Percentiles rank a stretch among this genome's conserved stretches.
These are phyloP conservation scores for Zaprionus ornatus DNA, from an alignment of 1,140 invertebrate species.

Conservation along the genomic window DNA sequence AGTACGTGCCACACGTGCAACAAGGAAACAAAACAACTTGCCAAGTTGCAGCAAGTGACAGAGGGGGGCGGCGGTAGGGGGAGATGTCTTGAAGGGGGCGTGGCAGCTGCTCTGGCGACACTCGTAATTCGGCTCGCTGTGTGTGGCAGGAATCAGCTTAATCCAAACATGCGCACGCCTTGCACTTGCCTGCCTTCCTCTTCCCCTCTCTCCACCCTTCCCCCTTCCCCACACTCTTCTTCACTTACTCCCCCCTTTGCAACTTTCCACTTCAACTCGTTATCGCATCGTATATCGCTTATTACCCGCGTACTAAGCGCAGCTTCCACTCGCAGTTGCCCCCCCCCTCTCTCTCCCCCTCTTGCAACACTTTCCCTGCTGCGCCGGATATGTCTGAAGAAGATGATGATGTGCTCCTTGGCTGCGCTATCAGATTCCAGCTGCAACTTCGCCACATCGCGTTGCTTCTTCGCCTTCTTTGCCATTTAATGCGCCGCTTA, in stretches of 20 bases:
- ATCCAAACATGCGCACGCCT: conserved; percentile 48
- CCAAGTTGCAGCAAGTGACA: conserved; percentile 11
- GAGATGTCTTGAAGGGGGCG: not conserved
- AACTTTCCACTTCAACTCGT: conserved; percentile 59
- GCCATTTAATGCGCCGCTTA: conserved; percentile 48
- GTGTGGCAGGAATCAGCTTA: conserved; percentile 48
- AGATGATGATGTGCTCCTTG: conserved; percentile 63
- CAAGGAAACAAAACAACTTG: not conserved
- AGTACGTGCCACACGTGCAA: conserved; percentile 36
- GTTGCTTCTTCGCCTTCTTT: conserved; percentile 8
- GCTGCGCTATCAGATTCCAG: conserved; percentile 72
- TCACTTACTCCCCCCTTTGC: not conserved
- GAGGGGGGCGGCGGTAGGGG: not conserved
- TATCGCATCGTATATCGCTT: conserved; percentile 77
- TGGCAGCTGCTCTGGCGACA: not conserved
- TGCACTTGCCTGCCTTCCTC: not conserved
- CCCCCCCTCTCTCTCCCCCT: not conserved
- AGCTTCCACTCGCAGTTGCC: conserved; percentile 25
- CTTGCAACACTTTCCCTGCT: conserved; percentile 31
- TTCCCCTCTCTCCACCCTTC: not conserved
- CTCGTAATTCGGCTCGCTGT: conserved; percentile 19
- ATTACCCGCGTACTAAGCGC: conserved; percentile 67
- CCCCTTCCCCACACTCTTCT: not conserved
- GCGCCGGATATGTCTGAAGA: conserved; percentile 69
- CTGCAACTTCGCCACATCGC: conserved; percentile 10